A percentile compares a stretch with the other conserved stretches of the same genome.
phyloP scores from a whole-genome alignment of 2,888 invertebrate genomes.

The Nowickia ferox region DNA sequence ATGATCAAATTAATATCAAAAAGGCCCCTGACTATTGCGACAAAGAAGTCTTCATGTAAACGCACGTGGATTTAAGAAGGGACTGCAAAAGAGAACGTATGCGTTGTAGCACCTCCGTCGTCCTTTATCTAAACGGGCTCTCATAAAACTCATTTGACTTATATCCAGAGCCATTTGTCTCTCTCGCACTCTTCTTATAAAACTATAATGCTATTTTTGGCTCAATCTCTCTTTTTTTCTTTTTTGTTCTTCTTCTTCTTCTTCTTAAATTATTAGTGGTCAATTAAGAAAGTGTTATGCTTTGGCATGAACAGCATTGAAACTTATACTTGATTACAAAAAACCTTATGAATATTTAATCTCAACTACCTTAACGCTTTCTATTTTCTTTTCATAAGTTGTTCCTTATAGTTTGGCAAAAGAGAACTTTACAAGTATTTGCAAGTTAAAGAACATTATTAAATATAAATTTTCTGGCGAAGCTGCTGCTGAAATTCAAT shows the following conservation, averaged over 20 bases:
- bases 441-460: conserved; percentile 28
- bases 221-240: neutral
- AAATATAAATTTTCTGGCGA: conserved; percentile 36
- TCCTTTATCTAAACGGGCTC: no score
- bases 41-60: no score
- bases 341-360: conserved; percentile 34
- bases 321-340: no score
- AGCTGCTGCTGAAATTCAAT: conserved; percentile 46
- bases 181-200: neutral
- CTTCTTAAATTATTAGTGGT: conserved; percentile 10
- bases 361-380: conserved; percentile 15
- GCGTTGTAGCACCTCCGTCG: no score
- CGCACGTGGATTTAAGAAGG: no score
- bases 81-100: no score
- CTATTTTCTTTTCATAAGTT: neutral
- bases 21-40: no score
- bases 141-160: neutral
- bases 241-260: neutral
- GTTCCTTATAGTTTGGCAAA: conserved; percentile 1
- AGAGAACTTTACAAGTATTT: conserved; percentile 35
- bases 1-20: no score
- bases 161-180: neutral
- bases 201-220: neutral
- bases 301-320: neutral
- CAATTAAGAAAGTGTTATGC: conserved; percentile 12